A percentile compares a stretch with the other conserved stretches of the same genome.
Evolutionary conservation across 37 sponge, comb jelly and placozoan species (phyloP).

Genomic region (Cliona cf. orientalis): DNA sequence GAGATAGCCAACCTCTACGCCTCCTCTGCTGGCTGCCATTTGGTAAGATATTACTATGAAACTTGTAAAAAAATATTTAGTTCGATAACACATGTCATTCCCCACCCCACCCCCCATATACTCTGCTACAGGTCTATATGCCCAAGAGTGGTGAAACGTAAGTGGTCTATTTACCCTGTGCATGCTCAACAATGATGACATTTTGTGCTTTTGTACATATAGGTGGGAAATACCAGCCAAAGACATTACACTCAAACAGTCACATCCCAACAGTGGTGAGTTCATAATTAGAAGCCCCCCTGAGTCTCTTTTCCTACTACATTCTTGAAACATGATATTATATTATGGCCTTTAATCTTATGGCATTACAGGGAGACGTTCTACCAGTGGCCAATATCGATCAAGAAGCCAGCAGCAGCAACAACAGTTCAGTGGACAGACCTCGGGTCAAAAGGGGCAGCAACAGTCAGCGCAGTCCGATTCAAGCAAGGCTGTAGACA

Average conservation of each 20-base stretch:
- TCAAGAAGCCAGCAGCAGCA: neutral
- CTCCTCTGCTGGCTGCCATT: conserved; percentile 16
- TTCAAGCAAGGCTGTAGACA: no score
- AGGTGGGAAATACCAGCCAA: conserved; percentile 32
- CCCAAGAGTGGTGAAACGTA: neutral
- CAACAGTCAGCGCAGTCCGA: no score
- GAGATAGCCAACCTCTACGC: conserved; percentile 15
- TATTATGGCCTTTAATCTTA: no score
- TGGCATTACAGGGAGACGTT: no score
- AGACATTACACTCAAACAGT: conserved; percentile 18
- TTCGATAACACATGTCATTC: neutral
- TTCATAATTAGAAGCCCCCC: neutral
- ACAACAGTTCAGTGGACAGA: no score
- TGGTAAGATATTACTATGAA: conserved; percentile 5
- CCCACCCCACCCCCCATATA: neutral
- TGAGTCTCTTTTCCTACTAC: neutral
- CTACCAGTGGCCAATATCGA: neutral
- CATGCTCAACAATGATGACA: no score
- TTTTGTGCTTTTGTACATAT: neutral
- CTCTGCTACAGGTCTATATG: no score
- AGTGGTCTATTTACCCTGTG: no score
- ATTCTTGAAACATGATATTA: no score
- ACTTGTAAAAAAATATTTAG: neutral
- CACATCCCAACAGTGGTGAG: neutral
- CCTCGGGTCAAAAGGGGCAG: no score